Evolutionary conservation across 1,140 invertebrate genomes (phyloP).

Genomic region (Cyphomyrmex costatus): DNA sequence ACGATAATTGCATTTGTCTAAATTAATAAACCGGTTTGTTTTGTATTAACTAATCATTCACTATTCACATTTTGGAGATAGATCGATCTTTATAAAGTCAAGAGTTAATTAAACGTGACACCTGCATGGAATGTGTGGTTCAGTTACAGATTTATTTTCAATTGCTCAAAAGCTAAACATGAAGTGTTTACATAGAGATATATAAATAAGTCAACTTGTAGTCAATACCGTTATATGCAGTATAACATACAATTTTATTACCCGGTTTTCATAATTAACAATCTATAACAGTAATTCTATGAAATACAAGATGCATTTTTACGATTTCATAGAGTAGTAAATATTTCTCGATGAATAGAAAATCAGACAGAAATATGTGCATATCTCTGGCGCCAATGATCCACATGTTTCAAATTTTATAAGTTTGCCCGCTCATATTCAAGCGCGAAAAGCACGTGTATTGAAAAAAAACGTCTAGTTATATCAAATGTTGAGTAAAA

Average conservation of each 20-base stretch:
- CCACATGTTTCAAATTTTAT: neutral
- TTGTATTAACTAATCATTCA: too few relatives aligned
- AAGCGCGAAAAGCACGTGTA: too few relatives aligned
- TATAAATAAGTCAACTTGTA: neutral
- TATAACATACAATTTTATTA: slow-evolving; percentile 3
- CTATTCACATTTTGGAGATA: too few relatives aligned
- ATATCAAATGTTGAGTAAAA: too few relatives aligned
- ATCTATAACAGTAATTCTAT: neutral
- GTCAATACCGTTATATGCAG: slow-evolving; percentile 57
- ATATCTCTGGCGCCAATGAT: too few relatives aligned
- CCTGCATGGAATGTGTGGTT: too few relatives aligned
- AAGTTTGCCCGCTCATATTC: neutral
- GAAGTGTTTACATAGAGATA: too few relatives aligned
- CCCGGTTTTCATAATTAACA: slow-evolving; percentile 5
- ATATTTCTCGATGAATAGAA: neutral
- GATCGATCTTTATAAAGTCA: neutral
- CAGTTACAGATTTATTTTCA: too few relatives aligned
- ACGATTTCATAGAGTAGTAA: neutral
- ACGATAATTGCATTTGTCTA: neutral
- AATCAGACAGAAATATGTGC: neutral
- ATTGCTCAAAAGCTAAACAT: too few relatives aligned
- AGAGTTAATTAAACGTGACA: neutral
- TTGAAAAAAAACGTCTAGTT: too few relatives aligned
- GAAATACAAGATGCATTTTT: neutral
- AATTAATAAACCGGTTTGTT: neutral